Base-by-base conservation (phyloP, 1,140 invertebrate species). In the Pogonomyrmex barbatus region DNA sequence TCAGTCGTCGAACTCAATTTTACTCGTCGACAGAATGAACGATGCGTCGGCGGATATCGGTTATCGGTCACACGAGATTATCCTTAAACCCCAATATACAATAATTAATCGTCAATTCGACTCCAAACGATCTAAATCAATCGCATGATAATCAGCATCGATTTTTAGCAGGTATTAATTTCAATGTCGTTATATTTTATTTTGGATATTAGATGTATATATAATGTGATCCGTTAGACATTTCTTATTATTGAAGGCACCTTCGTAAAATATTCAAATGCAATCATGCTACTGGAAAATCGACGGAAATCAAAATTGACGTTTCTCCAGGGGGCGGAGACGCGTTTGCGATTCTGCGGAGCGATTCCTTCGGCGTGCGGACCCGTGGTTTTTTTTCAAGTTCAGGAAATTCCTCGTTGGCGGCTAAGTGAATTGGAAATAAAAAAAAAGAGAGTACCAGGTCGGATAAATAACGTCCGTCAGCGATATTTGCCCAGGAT, bases 401-500 rank as follows among this genome's bases (percentile, higher is more conserved):
- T 45, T 47, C 68, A 75, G 87, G 85, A 88, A 92, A 91, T 90
- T 91, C 63, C 82, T 82, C 88, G 68, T 85, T 54, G 75, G 79
- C 24, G 63, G 84, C 86, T 92, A 91, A 92, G 94, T 93, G 92
- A 93, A 94, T 94, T 94, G 93, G 94, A 94, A 94, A 94, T 92
- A 92, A 92, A 86, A 90, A 24, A 88, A 86, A 84, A 91, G 87
- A 88, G 79, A 62, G n/a, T 10, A 60, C n/a, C 45, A 1, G 75
- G 86, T 79, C 36, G 91, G 58, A 81, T 90, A 93, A 93, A 89
- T 92, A 90, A 92, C 86, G 92, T 92, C 92, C 89, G 52, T 50
- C 14, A 14, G 10, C n/a, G 50, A 50, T 33, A 76, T 73, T 88
- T 52, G 33, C 70, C 36, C 47, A 47, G 36, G 56, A 62, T 56